Base-by-base conservation (phyloP, 2,888 invertebrate species). In the Apamea anceps region DNA sequence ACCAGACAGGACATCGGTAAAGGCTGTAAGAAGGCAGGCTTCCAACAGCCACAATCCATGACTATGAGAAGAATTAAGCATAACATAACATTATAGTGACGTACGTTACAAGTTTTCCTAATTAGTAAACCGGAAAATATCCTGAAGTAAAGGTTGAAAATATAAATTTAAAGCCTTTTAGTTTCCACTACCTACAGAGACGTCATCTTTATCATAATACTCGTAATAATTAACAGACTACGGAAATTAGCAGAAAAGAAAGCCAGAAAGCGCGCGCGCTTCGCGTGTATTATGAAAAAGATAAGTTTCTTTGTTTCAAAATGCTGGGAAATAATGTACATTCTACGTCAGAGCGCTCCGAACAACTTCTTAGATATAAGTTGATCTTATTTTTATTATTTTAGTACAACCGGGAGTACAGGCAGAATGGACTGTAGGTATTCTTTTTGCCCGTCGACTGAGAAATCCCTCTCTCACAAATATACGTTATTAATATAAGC, bases 221-320 rank as follows among this genome's bases (percentile, higher is more conserved):
- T 86, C 74, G 67, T 86, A 85, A 85, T 77, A 83, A 86, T 80
- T 79, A 86, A 48, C 67, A 62, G 74, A 76, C 76, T 60, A 66
- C 80, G 68, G 80, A 86, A 83, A 85, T 86, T 85, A 86, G 75
- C 62, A 51, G 72, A 77, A 80, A 79, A 80, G 72, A 63, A 80
- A 83, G 42, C 18, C 68, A 57, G 72, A 66, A 68, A 85, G 75
- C 78, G 72, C 65, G 62, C 37, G 67, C 82, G 37, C 79, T 77
- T 18, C 51, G 72, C 62, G 82, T 74, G 76, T 83, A 72, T 77
- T 85, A 80, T 67, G 68, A 75, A 77, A 86, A 72, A 85, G 84
- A 85, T 85, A 85, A 85, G 83, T 73, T 85, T 80, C 83, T 85
- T 85, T 86, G 86, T 86, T 85, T 85, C 68, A 77, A 77, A 85